Conservation (phyloP, 1,140 invertebrate genomes). For the Adoxophyes honmai region DNA sequence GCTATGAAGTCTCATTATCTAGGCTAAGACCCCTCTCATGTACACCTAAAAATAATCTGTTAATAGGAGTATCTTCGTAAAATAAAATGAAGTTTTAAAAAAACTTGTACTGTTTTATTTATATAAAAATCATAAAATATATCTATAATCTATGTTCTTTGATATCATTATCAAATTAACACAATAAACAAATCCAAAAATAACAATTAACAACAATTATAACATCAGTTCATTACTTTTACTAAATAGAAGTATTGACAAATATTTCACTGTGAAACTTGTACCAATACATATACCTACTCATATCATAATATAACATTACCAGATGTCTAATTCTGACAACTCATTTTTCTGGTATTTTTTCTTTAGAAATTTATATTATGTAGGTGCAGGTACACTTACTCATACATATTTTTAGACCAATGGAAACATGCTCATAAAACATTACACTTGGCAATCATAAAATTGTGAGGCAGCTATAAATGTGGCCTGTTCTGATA, state of each 20-base stretch:
- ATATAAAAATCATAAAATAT: constrained; percentile 26
- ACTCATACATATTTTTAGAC: too few species aligned
- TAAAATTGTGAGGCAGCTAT: too few species aligned
- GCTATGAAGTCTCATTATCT: constrained; percentile 86
- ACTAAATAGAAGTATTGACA: too few species aligned
- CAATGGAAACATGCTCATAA: too few species aligned
- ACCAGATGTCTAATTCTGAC: too few species aligned
- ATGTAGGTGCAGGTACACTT: too few species aligned
- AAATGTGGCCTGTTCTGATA: too few species aligned
- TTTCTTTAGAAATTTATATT: too few species aligned
- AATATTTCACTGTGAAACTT: not conserved
- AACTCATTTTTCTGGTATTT: too few species aligned
- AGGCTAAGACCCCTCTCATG: constrained; percentile 88
- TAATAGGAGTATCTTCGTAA: constrained; percentile 83
- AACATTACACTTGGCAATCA: too few species aligned
- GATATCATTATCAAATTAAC: constrained; percentile 11
- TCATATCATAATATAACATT: too few species aligned
- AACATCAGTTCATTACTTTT: too few species aligned
- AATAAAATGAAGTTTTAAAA: constrained; percentile 22
- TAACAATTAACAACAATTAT: constrained; percentile 10
- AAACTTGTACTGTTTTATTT: constrained; percentile 21
- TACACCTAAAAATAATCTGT: constrained; percentile 95
- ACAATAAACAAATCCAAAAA: constrained; percentile 24
- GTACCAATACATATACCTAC: not conserved
- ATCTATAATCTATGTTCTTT: constrained; percentile 29